Conservation (phyloP, 2,888 invertebrate species). For the Dicranocentrus wangi region DNA sequence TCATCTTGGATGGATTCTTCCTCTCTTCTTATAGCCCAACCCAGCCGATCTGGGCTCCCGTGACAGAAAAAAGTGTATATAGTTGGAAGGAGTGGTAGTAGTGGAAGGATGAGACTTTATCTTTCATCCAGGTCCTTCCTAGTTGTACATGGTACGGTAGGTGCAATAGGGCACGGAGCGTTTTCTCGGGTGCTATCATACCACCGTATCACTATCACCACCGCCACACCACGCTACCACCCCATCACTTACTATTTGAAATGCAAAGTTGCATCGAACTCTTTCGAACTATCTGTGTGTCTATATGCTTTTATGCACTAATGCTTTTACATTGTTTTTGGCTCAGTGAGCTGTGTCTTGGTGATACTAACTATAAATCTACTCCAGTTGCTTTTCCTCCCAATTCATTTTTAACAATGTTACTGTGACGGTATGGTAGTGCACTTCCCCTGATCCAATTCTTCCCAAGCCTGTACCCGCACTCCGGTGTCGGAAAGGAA, state of each 20-base stretch:
- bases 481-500: too few relatives aligned
- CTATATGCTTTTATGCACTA: conserved; percentile 1
- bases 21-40: conserved; percentile 1
- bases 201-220: too few relatives aligned
- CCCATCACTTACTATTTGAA: neutral
- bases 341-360: conserved; percentile 19
- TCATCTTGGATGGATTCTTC: conserved; percentile 30
- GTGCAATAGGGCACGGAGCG: too few relatives aligned
- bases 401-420: conserved; percentile 38
- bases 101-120: too few relatives aligned
- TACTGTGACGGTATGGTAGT: conserved; percentile 6
- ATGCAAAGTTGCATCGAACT: neutral
- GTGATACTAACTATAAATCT: conserved; percentile 20
- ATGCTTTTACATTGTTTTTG: conserved; percentile 8
- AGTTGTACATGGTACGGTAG: too few relatives aligned
- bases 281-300: neutral
- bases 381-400: conserved; percentile 9
- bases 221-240: neutral
- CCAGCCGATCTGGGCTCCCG: too few relatives aligned
- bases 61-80: too few relatives aligned
- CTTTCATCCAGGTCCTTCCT: too few relatives aligned
- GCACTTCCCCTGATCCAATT: conserved; percentile 1
- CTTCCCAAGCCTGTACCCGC: neutral
- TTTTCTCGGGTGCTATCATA: too few relatives aligned
- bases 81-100: too few relatives aligned